phyloP scores from a whole-genome alignment of 1,140 invertebrate species.

The Scaptomyza hsui region DNA sequence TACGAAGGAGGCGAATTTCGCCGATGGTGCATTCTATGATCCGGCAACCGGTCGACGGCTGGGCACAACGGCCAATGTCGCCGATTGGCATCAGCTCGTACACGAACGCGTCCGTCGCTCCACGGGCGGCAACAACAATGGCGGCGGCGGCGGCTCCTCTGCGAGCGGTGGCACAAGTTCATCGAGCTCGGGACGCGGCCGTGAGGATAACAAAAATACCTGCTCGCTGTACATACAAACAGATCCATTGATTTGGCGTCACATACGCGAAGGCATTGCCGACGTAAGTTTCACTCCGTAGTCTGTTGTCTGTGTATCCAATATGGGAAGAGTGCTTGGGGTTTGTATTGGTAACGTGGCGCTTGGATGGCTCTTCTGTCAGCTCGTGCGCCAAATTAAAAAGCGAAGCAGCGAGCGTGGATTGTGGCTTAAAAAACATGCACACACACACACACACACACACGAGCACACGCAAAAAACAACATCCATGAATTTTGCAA shows the following conservation, averaged over 20 bases:
- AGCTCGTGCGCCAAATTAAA: slow-evolving; percentile 57
- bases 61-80: slow-evolving; percentile 60
- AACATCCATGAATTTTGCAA: slow-evolving; percentile 73
- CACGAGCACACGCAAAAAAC: slow-evolving; percentile 13
- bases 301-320: background rate
- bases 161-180: slow-evolving; percentile 66
- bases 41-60: slow-evolving; percentile 68
- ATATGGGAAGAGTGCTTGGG: background rate
- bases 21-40: slow-evolving; percentile 76
- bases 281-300: slow-evolving; percentile 85
- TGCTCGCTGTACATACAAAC: slow-evolving; percentile 99
- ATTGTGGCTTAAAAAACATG: slow-evolving; percentile 17
- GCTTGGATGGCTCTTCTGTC: slow-evolving; percentile 1
- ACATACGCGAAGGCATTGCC: slow-evolving; percentile 90
- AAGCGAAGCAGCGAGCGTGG: slow-evolving; percentile 11
- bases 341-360: background rate
- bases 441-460: background rate
- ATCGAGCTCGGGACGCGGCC: slow-evolving; percentile 84
- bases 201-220: slow-evolving; percentile 91
- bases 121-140: slow-evolving; percentile 84
- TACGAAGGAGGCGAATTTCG: slow-evolving; percentile 83
- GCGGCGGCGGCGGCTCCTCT: slow-evolving; percentile 85
- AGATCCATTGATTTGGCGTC: slow-evolving; percentile 98
- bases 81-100: slow-evolving; percentile 76
- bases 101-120: slow-evolving; percentile 80